Base-by-base conservation (phyloP, 2,797 vertebrate genomes). In the Acrocephalus scirpaceus region DNA sequence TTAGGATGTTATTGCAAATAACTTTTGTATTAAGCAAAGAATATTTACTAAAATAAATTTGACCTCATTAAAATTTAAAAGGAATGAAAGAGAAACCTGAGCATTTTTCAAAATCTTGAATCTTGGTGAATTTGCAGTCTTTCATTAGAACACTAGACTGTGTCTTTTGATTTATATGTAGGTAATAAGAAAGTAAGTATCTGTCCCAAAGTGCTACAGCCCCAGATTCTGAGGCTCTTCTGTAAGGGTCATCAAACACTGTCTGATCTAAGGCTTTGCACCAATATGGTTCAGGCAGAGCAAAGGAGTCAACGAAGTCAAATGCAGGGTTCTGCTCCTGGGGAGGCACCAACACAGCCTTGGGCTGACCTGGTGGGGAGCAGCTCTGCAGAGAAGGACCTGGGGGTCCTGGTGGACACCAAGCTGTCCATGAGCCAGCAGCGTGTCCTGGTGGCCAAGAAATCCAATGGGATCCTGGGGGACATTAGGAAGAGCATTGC, bases 381-480 rank as follows among this genome's bases (percentile, higher is more conserved):
- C 27, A 56, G 56, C 48, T 50, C 32, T 69, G 15, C 3, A 4
- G 53, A 44, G 53, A 80, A 40, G 25, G 20, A 34, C 18, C 54
- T 54, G 48, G 18, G 25, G 13, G 5, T 54, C 17, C 61, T 54
- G 25, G 9, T 56, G 64, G 9, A 17, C 26, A 54, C 1, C 7
- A 44, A 69, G 5, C 4, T 62, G 36, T 27, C 56, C 42, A 6
- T 29, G 62, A 69, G 22, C 18, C 42, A 62, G 32, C 22, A 50
- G 56, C 0, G 5, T 29, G 27, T 21, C 16, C 56, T 56, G 23
- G 34, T 29, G 48, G 42, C 18, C 70, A 62, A 3, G 42, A 7
- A 36, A 2, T 9, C 5, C 22, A 32, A 0, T 48, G 27, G 8
- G 1, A 14, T 8, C 10, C 47, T 32, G 21, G 5, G 5, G 12